Evolutionary conservation across 2,113 vertebrate species (phyloP), one percentile per base, ranked within the genome.

Genomic region (Aegithalos caudatus): DNA sequence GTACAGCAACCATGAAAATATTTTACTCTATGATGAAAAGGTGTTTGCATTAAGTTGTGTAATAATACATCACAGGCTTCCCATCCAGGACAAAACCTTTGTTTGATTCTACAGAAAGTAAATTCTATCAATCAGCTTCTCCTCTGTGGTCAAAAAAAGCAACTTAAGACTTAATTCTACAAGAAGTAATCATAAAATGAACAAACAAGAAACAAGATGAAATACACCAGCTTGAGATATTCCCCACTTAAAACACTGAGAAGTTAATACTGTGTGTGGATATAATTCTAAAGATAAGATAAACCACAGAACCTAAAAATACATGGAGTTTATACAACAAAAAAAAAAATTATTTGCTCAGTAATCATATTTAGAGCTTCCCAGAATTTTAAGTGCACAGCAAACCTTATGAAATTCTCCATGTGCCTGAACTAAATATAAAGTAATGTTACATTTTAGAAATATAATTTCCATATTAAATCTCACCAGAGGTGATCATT

Each of bases 71-170:
- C 44, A 77, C 38, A 88, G 31, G 7, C n/a, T 87, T 76, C 53
- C 38, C 23, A 22, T 83, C 57, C 35, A 37, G 28, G 81, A 86
- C 47, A 65, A 81, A 82, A 94, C 1, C 2, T 35, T 27, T 58
- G n/a, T 67, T 79, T 90, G 42, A 86, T 87, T 96, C 96, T 83
- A 93, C 47, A 93, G 81, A 88, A 95, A 60, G 67, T 79, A 83
- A 94, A 92, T 95, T 93, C 67, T 58, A 91, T 86, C 74, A 69
- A 69, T 95, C 78, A 92, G 3, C 27, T 92, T 90, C 72, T 47
- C 50, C 61, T 92, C 62, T 80, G 40, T 51, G 82, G 83, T 74
- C 65, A 90, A 61, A 61, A n/a, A 57, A 40, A 13, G 40, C 15
- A 62, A 64, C 7, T 77, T 62, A 47, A 88, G 40, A 21, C 90